Conservation (phyloP, 2,797 vertebrate species). For the Anguilla megastoma region DNA sequence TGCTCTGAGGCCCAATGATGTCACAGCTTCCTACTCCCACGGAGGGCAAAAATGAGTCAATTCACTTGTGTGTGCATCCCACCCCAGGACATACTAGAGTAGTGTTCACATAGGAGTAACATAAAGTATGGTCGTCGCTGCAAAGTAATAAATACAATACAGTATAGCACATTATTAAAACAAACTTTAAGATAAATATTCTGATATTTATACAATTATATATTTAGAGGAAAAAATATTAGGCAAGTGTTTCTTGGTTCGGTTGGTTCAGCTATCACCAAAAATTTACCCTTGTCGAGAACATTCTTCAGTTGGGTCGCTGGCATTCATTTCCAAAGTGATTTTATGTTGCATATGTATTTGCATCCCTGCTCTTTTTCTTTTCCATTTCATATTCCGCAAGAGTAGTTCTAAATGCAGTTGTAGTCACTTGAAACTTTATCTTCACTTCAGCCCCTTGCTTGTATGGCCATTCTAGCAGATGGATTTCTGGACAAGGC, state of each 20-base stretch:
- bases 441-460: background rate
- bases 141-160: background rate
- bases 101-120: background rate
- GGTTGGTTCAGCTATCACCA: background rate
- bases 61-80: background rate
- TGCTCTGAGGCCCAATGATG: background rate
- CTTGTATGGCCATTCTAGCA: background rate
- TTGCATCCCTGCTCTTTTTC: background rate
- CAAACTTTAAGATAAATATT: background rate
- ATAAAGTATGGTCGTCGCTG: background rate
- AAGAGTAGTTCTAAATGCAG: background rate
- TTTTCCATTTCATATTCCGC: background rate
- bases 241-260: background rate
- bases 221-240: background rate
- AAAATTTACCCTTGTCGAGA: background rate
- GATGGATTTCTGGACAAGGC: background rate
- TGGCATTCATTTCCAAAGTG: background rate
- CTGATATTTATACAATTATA: background rate
- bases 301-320: background rate
- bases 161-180: background rate
- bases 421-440: background rate
- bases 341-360: background rate
- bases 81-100: background rate
- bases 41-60: background rate
- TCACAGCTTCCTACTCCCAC: background rate